Evolutionary conservation across 2,797 vertebrate genomes (phyloP), one percentile per base, ranked within the genome.

Genomic region (Chelon auratus): DNA sequence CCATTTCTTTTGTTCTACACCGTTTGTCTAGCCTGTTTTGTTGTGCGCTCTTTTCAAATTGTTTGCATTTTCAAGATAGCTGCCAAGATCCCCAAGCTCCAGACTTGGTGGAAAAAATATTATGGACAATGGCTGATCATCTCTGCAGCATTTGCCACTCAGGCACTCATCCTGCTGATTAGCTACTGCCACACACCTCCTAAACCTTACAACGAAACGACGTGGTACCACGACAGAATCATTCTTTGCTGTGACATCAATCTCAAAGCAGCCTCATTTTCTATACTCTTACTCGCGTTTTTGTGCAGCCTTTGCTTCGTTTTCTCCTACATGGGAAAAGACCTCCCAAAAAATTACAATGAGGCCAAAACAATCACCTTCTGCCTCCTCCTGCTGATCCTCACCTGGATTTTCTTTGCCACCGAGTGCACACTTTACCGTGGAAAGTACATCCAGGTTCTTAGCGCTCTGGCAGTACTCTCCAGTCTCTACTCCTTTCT

Each of bases 361-460:
- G 97, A 97, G 68, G 95, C 96, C 67, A 96, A 96, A 86, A 91
- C 94, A 7, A 94, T 97, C 75, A 95, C 96, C 1, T 95, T 95
- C 84, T 94, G 96, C 81, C 91, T 97, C 26, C 84, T 97, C 43
- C 82, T 96, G 62, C 92, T 94, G 50, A 92, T 95, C 6, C 45
- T 93, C 58, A 93, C 91, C 74, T 95, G 95, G 93, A 92, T 95
- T 17, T n/a, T 82, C n/a, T 95, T 90, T 69, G 71, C 76, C 37
- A 94, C 95, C n/a, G 36, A 24, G 2, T 50, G 67, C 0, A 52
- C 87, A 7, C 36, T 95, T 57, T 75, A 75, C 24, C 33, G 30
- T 33, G 72, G 72, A 15, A 62, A 68, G 15, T 50, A 61, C 58
- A 62, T 68, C 14, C 36, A 50, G 10, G 30, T 39, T 12, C 30